Evolutionary conservation across 2,113 vertebrate genomes (phyloP).

Genomic region (Microcebus murinus): DNA sequence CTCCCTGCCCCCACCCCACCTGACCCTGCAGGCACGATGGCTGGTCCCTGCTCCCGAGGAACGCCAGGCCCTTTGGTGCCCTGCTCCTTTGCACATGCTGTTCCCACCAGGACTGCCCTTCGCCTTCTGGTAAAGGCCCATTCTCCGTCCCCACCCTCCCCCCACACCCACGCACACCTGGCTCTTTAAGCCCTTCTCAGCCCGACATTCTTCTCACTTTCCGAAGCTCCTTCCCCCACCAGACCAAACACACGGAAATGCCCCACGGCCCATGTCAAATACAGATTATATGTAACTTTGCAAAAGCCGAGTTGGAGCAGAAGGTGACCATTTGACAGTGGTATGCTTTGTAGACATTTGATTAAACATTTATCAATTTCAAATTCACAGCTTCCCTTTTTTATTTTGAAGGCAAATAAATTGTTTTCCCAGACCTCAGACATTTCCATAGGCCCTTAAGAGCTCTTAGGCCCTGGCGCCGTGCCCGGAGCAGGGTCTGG

Average conservation of each 20-base stretch:
- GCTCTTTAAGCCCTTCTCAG: not conserved
- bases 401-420: slow-evolving; percentile 67
- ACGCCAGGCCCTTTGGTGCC: not conserved
- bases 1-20: not conserved
- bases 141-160: not conserved
- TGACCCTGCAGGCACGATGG: accelerated
- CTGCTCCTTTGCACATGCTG: not conserved
- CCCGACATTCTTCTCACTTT: not conserved
- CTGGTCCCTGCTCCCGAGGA: not conserved
- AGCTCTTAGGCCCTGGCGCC: slow-evolving; percentile 50
- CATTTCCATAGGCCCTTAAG: slow-evolving; percentile 39
- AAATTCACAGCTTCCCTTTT: slow-evolving; percentile 49
- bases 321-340: slow-evolving; percentile 48
- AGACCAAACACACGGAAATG: not conserved
- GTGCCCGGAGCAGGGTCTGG: not conserved
- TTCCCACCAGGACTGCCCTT: not conserved
- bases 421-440: slow-evolving; percentile 65
- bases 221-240: not conserved
- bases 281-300: not conserved
- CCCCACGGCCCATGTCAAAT: not conserved
- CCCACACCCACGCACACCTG: too few relatives aligned
- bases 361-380: slow-evolving; percentile 71
- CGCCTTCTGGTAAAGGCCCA: not conserved
- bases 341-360: slow-evolving; percentile 56
- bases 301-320: not conserved